Evolutionary conservation across 2,113 vertebrate genomes (phyloP).

Genomic region (Cochlearius cochlearius): DNA sequence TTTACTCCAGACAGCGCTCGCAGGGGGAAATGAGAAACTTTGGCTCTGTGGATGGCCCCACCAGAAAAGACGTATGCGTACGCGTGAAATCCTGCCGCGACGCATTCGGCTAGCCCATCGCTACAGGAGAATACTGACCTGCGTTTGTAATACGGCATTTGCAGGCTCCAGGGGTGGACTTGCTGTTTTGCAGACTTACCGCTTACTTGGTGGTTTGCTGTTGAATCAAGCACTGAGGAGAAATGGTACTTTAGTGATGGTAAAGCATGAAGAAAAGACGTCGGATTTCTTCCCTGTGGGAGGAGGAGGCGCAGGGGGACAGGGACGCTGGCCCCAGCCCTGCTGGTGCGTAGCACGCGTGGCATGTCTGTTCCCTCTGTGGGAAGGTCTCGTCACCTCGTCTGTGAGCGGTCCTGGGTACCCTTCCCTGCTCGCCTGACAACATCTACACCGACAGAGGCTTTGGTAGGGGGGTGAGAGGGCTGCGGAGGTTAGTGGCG

Average conservation of each 20-base stretch:
- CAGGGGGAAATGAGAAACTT: neutral
- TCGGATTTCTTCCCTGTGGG: neutral
- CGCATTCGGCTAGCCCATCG: accelerated
- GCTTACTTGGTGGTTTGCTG: neutral
- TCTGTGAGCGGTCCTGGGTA: neutral
- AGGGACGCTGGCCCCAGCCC: accelerated
- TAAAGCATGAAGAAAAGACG: neutral
- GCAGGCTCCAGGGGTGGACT: neutral
- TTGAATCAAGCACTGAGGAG: neutral
- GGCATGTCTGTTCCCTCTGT: accelerated
- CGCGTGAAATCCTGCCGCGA: neutral
- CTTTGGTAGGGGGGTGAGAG: neutral
- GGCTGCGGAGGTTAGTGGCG: accelerated
- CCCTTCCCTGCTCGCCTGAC: neutral
- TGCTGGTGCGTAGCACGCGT: neutral
- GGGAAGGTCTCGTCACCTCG: accelerated
- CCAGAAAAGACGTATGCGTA: neutral
- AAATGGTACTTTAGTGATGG: neutral
- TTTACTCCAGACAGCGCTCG: neutral
- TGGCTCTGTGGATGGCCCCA: neutral
- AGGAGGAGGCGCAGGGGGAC: neutral
- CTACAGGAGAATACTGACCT: neutral
- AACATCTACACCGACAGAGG: accelerated
- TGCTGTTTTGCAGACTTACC: neutral
- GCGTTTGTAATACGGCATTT: neutral